Base-by-base conservation (phyloP, 2,113 vertebrate species). In the Tyrannus savana region DNA sequence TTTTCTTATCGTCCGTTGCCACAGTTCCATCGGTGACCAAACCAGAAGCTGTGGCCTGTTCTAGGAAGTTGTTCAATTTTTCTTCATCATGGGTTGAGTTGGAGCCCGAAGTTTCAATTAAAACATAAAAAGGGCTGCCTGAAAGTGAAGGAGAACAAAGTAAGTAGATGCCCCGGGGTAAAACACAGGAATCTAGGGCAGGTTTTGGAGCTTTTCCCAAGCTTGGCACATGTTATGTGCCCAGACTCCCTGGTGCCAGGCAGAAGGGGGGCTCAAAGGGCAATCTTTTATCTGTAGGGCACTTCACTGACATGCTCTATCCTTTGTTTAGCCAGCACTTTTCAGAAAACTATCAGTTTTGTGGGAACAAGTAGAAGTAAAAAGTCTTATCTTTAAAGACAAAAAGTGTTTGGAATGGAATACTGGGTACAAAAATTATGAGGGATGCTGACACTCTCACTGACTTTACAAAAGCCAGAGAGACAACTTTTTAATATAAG, bases 81-180 rank as follows among this genome's bases (percentile, higher is more conserved):
- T 99, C 98, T 9, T 98, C 97, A 21, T 99, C 99, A 0, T 99
- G 99, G 15, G 58, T 84, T 0, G 96, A 78, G 49, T 97, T 97
- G 17, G 99, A 99, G 42, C 99, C 99, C 0, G 99, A 98, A 2
- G 99, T 99, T 98, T 99, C 99, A 33, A 99, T 98, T 68, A 99
- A 93, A 46, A 99, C 97, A 84, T 99, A 99, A 95, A 99, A 99
- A 0, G 98, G 98, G 62, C 98, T 98, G 47, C 98, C 99, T 99
- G 97, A 78, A 96, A 93, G 83, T 22, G 8, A 91, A 33, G 33
- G 39, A 80, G 47, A 67, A 66, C 13, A 52, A 41, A 95, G 24
- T 73, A 28, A 86, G 41, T 14, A 78, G 44, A 50, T 24, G 49
- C 5, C 37, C 35, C 44, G 28, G 37, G 53, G 21, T 17, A 74